phyloP scores from a whole-genome alignment of 2,113 vertebrate genomes.

The Chaenogobius annularis region DNA sequence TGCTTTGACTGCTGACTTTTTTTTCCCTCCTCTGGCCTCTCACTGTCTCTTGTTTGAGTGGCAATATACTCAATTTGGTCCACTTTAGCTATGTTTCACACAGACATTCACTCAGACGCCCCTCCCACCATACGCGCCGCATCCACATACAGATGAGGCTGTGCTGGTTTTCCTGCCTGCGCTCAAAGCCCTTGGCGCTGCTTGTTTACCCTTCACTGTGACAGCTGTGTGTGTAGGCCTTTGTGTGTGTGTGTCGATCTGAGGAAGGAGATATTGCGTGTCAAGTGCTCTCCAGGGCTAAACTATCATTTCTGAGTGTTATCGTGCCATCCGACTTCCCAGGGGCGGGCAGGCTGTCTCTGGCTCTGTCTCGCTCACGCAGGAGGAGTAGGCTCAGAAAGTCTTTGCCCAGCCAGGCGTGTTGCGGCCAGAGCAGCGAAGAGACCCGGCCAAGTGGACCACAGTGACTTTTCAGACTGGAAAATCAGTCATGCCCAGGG shows the following conservation, averaged over 20 bases:
- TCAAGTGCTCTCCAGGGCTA: conserved; percentile 82
- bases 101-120: conserved; percentile 61
- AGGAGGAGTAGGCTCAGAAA: conserved; percentile 66
- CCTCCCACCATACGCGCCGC: conserved; percentile 49
- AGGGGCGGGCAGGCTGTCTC: conserved; percentile 65
- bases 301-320: conserved; percentile 83
- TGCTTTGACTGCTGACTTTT: conserved; percentile 22
- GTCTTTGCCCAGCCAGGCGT: conserved; percentile 64
- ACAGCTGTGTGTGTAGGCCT: conserved; percentile 67
- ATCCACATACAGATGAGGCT: conserved; percentile 67
- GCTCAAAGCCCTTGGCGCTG: conserved; percentile 68
- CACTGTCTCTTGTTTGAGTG: conserved; percentile 67
- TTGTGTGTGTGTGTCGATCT: conserved; percentile 69
- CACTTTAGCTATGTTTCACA: conserved; percentile 70
- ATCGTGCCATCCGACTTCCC: conserved; percentile 78
- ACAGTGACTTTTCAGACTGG: conserved; percentile 43
- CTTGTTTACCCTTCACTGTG: conserved; percentile 78
- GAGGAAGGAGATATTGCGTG: conserved; percentile 77
- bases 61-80: conserved; percentile 70
- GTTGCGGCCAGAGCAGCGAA: conserved; percentile 54
- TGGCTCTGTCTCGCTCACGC: conserved; percentile 45
- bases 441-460: conserved; percentile 54
- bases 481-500: conserved; percentile 57
- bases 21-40: conserved; percentile 35
- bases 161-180: conserved; percentile 47